Base-by-base conservation (phyloP, 1,140 invertebrate genomes). In the Hirudo medicinalis region DNA sequence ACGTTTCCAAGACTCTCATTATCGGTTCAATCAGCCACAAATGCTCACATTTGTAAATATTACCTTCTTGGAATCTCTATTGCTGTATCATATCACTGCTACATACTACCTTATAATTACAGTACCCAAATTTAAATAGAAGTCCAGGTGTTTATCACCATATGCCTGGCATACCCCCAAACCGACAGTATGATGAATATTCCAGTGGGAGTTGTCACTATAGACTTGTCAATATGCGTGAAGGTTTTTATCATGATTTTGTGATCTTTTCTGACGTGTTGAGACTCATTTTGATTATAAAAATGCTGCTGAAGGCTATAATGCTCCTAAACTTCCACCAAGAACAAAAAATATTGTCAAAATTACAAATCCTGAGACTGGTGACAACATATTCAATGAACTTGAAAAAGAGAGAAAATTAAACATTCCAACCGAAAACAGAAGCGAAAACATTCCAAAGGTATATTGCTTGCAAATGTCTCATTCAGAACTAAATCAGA, bases 91-190 rank as follows among this genome's bases (percentile, higher is more conserved):
- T 11, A 63, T 32, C 22, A 15, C 4, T 63, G 57, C 29, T 63
- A 1, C 20, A 25, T n/a, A 25, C 57, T 19, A 13, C 9, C 15
- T 63, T 63, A 25, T 63, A 13, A 8, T 22, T 63, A 63, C 57
- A 63, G 57, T 63, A 63, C 29, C 57, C 57, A 25, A 63, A 63
- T 63, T 63, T 63, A 32, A 63, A 63, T 63, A 22, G 29, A 63
- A 63, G 29, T 63, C 22, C 57, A 25, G 57, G 22, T n/a, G 8
- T 63, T 63, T 63, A 32, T 63, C 57, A 63, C 22, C 43, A 63
- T 15, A 19, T 63, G 22, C 29, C 57, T 63, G 57, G 22, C 19
- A 63, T 63, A 4, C 29, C 29, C 57, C 22, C 57, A 63, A 63
- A 22, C 11, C 29, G 57, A 20, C 22, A 63, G 11, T 63, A 22